phyloP scores from a whole-genome alignment of 2,113 vertebrate species.

The Protomyctophum bolini region DNA sequence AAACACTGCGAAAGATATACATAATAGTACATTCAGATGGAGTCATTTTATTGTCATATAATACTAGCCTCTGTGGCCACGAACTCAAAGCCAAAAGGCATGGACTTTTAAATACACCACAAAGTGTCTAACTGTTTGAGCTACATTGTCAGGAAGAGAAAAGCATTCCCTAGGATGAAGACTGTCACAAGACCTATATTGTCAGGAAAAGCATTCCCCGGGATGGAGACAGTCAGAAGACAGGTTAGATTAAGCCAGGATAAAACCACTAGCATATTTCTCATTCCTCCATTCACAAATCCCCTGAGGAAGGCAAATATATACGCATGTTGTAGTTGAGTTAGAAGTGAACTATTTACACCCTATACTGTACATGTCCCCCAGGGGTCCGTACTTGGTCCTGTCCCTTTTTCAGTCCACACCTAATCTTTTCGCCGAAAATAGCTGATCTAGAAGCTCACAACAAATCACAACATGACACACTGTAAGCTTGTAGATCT shows the following conservation, averaged over 20 bases:
- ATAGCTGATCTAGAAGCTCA: too few species aligned
- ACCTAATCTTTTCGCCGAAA: too few species aligned
- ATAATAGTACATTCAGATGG: neutral
- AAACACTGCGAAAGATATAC: too few species aligned
- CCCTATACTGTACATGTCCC: too few species aligned
- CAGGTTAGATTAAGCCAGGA: conserved; percentile 36
- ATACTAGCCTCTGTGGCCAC: neutral
- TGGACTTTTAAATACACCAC: conserved; percentile 29
- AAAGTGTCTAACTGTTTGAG: conserved; percentile 49
- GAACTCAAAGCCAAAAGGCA: conserved; percentile 41
- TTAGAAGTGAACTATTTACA: too few species aligned
- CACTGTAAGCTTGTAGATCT: too few species aligned
- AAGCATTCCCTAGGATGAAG: conserved; percentile 40
- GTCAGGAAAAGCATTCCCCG: conserved; percentile 41
- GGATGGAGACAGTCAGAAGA: conserved; percentile 24
- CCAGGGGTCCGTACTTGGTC: too few species aligned
- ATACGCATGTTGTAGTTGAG: conserved; percentile 43
- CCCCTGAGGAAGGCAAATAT: conserved; percentile 58
- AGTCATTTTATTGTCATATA: conserved; percentile 18
- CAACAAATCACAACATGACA: too few species aligned
- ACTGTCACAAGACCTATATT: conserved; percentile 17
- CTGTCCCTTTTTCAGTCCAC: too few species aligned
- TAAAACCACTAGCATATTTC: conserved; percentile 30
- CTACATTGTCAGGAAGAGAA: conserved; percentile 23
- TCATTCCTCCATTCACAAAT: conserved; percentile 51